Conservation (phyloP, 2,888 invertebrate genomes). For the Halocaridina rubra region DNA sequence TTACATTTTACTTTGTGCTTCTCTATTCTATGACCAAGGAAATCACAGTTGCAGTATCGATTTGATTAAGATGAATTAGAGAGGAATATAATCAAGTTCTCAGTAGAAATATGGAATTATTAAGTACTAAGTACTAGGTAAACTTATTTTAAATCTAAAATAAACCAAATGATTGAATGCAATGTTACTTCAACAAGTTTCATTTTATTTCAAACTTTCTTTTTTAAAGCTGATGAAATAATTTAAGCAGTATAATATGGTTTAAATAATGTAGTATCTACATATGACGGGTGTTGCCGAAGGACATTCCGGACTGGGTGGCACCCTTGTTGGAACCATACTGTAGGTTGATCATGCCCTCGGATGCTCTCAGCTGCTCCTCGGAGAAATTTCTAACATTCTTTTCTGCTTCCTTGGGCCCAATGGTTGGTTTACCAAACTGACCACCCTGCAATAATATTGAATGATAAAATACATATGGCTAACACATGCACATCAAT, state of each 20-base stretch:
- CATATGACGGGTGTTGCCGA: constrained; percentile 98
- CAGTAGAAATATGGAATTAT: too few species aligned
- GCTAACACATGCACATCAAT: not conserved
- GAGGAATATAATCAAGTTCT: too few species aligned
- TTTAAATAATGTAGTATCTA: constrained; percentile 72
- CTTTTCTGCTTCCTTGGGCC: constrained; percentile 96
- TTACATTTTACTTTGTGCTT: too few species aligned
- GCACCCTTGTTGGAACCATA: constrained; percentile 99
- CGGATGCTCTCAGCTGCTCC: constrained; percentile 92
- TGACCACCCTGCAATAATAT: constrained; percentile 68
- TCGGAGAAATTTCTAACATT: constrained; percentile 94
- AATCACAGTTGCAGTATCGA: too few species aligned
- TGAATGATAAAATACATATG: not conserved
- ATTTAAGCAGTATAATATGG: not conserved
- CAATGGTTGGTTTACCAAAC: constrained; percentile 79
- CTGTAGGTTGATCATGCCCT: constrained; percentile 92
- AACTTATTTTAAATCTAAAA: not conserved
- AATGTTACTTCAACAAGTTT: not conserved
- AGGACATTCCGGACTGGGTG: constrained; percentile 94
- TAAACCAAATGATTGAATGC: not conserved
- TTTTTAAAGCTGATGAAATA: not conserved
- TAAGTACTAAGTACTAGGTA: not conserved
- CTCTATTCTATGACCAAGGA: too few species aligned
- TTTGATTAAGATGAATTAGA: too few species aligned
- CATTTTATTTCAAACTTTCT: not conserved